phyloP scores from a whole-genome alignment of 2,113 vertebrate genomes.

The Tragelaphus scriptus region DNA sequence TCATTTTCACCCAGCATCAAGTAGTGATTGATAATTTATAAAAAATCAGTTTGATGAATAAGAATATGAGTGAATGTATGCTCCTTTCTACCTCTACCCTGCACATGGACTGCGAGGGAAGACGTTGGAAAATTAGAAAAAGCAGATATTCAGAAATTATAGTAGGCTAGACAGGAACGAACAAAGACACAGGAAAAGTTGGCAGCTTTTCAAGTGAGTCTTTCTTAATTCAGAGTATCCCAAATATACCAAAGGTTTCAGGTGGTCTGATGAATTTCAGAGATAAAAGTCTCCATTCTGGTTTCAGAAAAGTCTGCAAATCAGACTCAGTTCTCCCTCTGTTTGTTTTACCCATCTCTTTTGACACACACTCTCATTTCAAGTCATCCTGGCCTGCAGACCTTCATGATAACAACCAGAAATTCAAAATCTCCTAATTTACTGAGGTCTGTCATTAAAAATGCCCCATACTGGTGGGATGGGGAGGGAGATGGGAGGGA shows the following conservation, averaged over 20 bases:
- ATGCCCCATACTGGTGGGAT: background rate
- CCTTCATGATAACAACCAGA: background rate
- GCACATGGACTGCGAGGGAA: background rate
- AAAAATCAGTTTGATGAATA: background rate
- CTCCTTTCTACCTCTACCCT: background rate
- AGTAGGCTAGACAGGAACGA: background rate
- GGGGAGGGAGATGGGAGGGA: background rate
- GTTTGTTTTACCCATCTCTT: background rate
- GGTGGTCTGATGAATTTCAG: background rate
- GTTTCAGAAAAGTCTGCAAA: background rate
- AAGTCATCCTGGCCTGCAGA: background rate
- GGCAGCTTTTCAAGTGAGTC: background rate
- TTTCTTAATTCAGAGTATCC: background rate
- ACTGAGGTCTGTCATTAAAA: background rate
- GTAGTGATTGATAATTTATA: background rate
- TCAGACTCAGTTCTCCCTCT: background rate
- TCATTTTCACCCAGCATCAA: background rate
- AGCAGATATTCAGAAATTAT: background rate
- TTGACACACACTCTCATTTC: background rate
- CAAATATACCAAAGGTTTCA: background rate
- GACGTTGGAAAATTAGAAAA: background rate
- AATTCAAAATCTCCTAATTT: background rate
- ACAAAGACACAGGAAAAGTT: background rate
- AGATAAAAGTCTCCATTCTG: background rate
- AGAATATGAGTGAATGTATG: background rate